phyloP scores from a whole-genome alignment of 2,888 invertebrate genomes.

The Noctua pronuba region DNA sequence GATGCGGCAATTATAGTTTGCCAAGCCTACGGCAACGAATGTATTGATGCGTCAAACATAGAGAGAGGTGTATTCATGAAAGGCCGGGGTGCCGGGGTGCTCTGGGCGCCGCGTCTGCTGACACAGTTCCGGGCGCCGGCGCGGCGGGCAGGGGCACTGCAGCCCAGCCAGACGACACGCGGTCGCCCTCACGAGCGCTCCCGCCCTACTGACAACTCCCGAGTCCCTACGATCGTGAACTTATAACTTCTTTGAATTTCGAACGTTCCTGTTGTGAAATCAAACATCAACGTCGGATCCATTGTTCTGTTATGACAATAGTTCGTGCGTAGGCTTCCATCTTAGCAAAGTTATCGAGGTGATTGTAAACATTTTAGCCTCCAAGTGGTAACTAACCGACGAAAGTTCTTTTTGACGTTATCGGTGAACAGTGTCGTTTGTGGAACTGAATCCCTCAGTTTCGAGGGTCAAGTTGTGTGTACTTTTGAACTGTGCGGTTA shows the following conservation, averaged over 20 bases:
- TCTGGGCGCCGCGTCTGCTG: conserved; percentile 85
- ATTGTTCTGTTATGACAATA: conserved; percentile 83
- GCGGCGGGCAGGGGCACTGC: conserved; percentile 83
- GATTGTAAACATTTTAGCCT: conserved; percentile 78
- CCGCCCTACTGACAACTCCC: conserved; percentile 73
- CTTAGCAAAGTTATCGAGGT: conserved; percentile 75
- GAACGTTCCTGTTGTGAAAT: conserved; percentile 62
- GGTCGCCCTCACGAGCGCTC: conserved; percentile 83
- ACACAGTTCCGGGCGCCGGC: conserved; percentile 90
- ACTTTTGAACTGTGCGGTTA: conserved; percentile 60
- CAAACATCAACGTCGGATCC: conserved; percentile 63
- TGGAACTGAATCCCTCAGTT: conserved; percentile 55
- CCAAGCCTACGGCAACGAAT: conserved; percentile 76
- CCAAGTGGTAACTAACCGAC: conserved; percentile 67
- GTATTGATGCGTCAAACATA: conserved; percentile 84
- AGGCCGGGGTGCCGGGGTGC: conserved; percentile 83
- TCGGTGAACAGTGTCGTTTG: conserved; percentile 56
- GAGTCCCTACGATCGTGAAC: conserved; percentile 68
- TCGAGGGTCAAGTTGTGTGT: conserved; percentile 55
- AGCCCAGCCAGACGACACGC: conserved; percentile 88
- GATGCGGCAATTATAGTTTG: conserved; percentile 74
- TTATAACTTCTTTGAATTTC: conserved; percentile 72
- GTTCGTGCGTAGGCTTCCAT: conserved; percentile 82
- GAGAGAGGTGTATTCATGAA: conserved; percentile 82
- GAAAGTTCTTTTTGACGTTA: conserved; percentile 68